A percentile compares a stretch with the other conserved stretches of the same genome.
These are phyloP conservation scores for Musca vetustissima DNA, from an alignment of 1,140 invertebrate genomes.

Conservation along the genomic window DNA sequence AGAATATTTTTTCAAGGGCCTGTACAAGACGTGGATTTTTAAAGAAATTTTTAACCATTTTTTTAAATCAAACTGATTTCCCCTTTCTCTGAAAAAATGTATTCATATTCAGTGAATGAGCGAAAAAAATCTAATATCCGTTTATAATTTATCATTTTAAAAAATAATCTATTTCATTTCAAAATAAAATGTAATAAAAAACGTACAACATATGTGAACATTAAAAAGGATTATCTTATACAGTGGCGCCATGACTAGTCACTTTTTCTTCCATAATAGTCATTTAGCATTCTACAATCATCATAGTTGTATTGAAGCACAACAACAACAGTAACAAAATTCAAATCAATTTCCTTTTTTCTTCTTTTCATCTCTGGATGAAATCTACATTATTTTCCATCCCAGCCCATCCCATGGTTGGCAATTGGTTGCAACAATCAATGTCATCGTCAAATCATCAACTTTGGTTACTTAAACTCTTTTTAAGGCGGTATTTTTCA, in stretches of 20 bases:
- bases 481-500: not conserved
- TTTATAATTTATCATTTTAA: not conserved
- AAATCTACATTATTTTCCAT: not conserved
- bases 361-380: no score
- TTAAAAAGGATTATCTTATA: constrained; percentile 6
- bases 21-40: no score
- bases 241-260: not conserved
- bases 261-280: not conserved
- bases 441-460: constrained; percentile 18
- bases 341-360: constrained; percentile 12
- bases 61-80: no score
- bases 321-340: no score
- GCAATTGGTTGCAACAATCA: not conserved
- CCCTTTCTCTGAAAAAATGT: no score
- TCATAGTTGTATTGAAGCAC: no score
- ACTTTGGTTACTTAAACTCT: constrained; percentile 6
- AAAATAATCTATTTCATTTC: no score
- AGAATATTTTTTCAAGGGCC: no score
- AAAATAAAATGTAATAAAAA: not conserved
- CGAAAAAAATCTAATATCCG: not conserved
- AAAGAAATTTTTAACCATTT: no score
- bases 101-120: no score
- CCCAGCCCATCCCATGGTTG: not conserved
- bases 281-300: not conserved
- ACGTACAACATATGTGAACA: not conserved